phyloP scores from a whole-genome alignment of 1,140 invertebrate genomes.

The Drosophila dunni region DNA sequence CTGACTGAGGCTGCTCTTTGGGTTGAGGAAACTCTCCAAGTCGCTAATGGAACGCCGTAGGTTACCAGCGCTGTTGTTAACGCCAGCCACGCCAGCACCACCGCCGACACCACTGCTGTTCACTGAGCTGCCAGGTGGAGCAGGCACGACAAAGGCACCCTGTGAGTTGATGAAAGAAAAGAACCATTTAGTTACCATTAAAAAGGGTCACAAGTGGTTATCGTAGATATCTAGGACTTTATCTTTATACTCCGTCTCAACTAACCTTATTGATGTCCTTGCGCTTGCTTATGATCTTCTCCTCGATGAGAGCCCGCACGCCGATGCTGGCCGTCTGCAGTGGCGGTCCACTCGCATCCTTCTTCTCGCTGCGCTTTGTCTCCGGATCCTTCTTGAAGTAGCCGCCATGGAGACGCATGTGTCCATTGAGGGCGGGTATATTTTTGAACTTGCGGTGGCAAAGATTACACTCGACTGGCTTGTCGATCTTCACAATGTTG shows the following conservation, averaged over 20 bases:
- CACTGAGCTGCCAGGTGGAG: slow-evolving; percentile 67
- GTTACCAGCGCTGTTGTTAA: neutral
- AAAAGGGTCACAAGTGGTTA: too few species aligned
- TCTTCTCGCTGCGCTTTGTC: slow-evolving; percentile 93
- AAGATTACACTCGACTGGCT: slow-evolving; percentile 96
- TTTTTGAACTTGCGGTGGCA: slow-evolving; percentile 98
- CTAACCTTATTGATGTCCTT: slow-evolving; percentile 82
- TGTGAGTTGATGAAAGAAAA: slow-evolving; percentile 31
- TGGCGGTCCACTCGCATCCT: slow-evolving; percentile 91
- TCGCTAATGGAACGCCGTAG: slow-evolving; percentile 78
- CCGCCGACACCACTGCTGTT: neutral
- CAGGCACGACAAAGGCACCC: slow-evolving; percentile 84
- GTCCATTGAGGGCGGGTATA: slow-evolving; percentile 97
- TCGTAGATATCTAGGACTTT: too few species aligned
- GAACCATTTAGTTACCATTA: neutral
- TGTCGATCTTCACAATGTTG: slow-evolving; percentile 87
- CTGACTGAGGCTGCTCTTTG: slow-evolving; percentile 63
- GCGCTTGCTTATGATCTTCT: slow-evolving; percentile 94
- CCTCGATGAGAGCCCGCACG: slow-evolving; percentile 94
- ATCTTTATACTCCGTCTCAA: too few species aligned
- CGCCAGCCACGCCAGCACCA: neutral
- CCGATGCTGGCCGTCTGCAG: slow-evolving; percentile 94
- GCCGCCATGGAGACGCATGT: slow-evolving; percentile 98
- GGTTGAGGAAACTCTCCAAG: slow-evolving; percentile 78
- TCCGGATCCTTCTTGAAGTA: slow-evolving; percentile 98